Conservation (phyloP, 2,113 vertebrate species). For the Myanophis thanlyinensis region DNA sequence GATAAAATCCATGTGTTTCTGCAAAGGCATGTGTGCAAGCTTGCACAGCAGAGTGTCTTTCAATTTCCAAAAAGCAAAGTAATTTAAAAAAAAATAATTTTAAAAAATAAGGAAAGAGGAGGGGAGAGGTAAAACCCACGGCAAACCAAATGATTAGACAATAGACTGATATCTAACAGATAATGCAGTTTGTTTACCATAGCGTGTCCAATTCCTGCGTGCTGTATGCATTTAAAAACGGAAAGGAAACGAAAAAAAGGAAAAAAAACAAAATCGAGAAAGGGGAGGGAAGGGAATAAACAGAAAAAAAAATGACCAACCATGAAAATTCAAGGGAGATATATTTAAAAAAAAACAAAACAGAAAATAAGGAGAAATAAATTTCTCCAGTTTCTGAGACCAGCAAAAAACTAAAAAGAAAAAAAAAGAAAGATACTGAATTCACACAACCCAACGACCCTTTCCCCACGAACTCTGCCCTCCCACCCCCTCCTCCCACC, state of each 20-base stretch:
- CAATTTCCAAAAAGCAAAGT: not conserved
- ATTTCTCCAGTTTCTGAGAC: conserved; percentile 32
- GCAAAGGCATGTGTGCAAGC: not conserved
- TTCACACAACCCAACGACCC: conserved; percentile 32
- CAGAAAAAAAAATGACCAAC: conserved; percentile 81
- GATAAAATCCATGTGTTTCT: not conserved
- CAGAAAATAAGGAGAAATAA: conserved; percentile 53
- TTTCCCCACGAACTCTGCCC: not conserved
- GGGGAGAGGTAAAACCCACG: conserved; percentile 66
- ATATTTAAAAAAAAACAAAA: not conserved
- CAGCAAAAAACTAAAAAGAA: conserved; percentile 10
- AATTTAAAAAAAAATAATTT: conserved; percentile 2
- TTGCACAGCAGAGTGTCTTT: not conserved
- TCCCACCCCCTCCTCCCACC: not conserved
- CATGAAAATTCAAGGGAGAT: conserved; percentile 72
- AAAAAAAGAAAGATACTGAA: conserved; percentile 24
- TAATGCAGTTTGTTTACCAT: conserved; percentile 99
- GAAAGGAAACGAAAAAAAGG: conserved; percentile 51
- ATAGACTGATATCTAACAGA: conserved; percentile 99
- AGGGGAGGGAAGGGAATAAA: conserved; percentile 54
- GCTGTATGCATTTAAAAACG: conserved; percentile 72
- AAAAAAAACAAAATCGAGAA: conserved; percentile 30
- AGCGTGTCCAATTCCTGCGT: conserved; percentile 99
- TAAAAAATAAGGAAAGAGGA: conserved; percentile 52
- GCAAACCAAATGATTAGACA: conserved; percentile 77